phyloP scores from a whole-genome alignment of 2,797 vertebrate species.

The Rhabdomys pumilio region DNA sequence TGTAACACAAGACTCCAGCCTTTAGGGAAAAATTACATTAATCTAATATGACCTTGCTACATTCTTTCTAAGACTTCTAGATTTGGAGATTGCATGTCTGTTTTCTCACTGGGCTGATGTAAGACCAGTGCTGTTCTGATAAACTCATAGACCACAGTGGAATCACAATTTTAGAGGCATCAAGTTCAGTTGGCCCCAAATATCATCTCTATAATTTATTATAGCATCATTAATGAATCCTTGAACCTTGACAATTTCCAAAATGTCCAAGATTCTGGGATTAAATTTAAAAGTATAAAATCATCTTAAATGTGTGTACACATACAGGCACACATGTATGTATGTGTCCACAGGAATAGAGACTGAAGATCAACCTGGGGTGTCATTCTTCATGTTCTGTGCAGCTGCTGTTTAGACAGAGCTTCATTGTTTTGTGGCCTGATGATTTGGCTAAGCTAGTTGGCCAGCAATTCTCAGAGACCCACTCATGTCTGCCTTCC shows the following conservation, averaged over 20 bases:
- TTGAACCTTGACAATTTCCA: background rate
- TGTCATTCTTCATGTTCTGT: background rate
- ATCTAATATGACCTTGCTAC: background rate
- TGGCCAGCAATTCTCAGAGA: background rate
- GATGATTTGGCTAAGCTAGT: background rate
- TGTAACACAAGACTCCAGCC: background rate
- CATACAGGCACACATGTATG: background rate
- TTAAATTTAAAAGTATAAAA: slow-evolving; percentile 26
- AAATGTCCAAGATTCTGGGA: slow-evolving; percentile 4
- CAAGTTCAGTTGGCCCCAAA: background rate
- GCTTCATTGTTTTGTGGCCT: background rate
- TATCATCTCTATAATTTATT: background rate
- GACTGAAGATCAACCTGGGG: background rate
- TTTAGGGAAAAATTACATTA: background rate
- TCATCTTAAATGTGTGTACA: background rate
- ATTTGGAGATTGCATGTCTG: background rate
- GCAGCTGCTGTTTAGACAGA: background rate
- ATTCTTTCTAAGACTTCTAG: slow-evolving; percentile 36
- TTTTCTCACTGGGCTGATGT: slow-evolving; percentile 45
- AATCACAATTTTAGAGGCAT: background rate
- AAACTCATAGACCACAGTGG: background rate
- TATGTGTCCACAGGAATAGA: background rate
- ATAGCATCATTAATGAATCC: background rate
- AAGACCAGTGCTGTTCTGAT: background rate
- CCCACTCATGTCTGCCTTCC: background rate